Evolutionary conservation across 2,888 invertebrate species (phyloP), one percentile per base, ranked within the genome.

Genomic region (Sarcophaga variegata): DNA sequence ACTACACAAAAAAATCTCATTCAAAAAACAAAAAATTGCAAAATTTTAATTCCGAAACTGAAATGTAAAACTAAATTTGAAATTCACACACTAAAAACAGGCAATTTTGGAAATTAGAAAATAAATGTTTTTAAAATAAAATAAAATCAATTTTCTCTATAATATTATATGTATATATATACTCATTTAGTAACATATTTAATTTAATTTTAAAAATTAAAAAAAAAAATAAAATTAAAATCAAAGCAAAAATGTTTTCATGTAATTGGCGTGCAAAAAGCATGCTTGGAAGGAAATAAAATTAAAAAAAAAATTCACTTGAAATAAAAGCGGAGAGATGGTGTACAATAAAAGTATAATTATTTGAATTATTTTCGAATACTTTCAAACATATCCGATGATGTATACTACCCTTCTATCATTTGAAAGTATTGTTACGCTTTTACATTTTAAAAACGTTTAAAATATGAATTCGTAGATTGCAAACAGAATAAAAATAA

Each of bases 211-310:
- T 22, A 17, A 20, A 45, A 20, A 60, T 47, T 25, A 14, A 45
- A 45, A 62, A 12, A 2, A n/a, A n/a, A 74, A 78, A 63, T 2
- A 64, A 27, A 77, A 60, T 22, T 71, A 66, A 37, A 27, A 78
- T 45, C 63, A 22, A 76, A 66, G 2, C 25, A 37, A 54, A 54
- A 12, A 54, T 54, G 4, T 54, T 54, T 14, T 12, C 66, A 84
- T 87, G 84, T 75, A 81, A 64, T 75, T 77, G 45, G 81, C 84
- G 84, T 87, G 87, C 84, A 84, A 62, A 75, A 87, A 84, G 87
- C 83, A 87, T 81, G 81, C 82, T 81, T 82, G 82, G 62, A 72
- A 67, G 1, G 17, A 54, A 54, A 17, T 54, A 54, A 54, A 54
- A 54, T 72, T 60, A 20, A 54, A 72, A 45, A 11, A 11, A 72